Conservation (phyloP, 2,113 vertebrate species). For the Pampusana beccarii region DNA sequence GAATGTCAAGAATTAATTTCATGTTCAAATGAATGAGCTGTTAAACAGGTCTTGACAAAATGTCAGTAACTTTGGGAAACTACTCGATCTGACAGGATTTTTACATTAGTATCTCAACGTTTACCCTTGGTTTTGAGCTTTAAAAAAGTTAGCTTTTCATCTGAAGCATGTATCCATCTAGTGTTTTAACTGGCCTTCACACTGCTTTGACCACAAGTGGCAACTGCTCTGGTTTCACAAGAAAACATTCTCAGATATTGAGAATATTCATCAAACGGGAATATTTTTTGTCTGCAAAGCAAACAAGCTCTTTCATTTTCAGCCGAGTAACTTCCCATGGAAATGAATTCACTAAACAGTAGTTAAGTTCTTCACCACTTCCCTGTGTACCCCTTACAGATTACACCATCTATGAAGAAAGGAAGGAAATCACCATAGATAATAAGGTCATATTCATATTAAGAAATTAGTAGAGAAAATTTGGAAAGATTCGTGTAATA, state of each 20-base stretch:
- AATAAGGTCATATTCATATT: conserved; percentile 12
- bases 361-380: conserved; percentile 3
- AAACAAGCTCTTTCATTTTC: conserved; percentile 19
- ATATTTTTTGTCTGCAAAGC: conserved; percentile 19
- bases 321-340: conserved; percentile 28
- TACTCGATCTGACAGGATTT: background rate
- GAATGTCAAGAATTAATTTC: background rate
- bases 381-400: background rate
- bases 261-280: background rate
- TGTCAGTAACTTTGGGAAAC: background rate
- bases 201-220: background rate
- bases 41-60: conserved; percentile 12
- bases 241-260: background rate
- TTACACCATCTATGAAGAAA: conserved; percentile 34
- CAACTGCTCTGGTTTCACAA: conserved; percentile 25
- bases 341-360: conserved; percentile 27
- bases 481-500: conserved; percentile 10
- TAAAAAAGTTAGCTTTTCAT: background rate
- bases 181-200: background rate
- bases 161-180: background rate
- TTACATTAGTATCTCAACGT: background rate
- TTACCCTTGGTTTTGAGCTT: background rate
- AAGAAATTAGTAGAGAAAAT: conserved; percentile 18
- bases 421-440: conserved; percentile 37
- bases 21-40: background rate